Conservation (phyloP, 2,797 vertebrate species). For the Eulemur mongoz region DNA sequence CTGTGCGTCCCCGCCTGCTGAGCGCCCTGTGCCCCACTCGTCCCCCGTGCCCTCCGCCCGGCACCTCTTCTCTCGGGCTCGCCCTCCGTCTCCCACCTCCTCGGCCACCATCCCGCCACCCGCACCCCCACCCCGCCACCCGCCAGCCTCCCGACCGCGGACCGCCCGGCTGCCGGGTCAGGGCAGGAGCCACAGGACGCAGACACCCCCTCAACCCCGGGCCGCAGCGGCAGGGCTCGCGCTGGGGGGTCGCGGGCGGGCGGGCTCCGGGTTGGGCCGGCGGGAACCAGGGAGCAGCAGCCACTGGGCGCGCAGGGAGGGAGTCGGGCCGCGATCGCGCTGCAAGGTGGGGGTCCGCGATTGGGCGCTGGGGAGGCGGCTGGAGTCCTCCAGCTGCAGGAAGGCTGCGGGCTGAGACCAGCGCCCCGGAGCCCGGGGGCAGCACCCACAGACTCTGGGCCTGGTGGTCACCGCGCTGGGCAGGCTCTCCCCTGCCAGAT, state of each 20-base stretch:
- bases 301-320: not conserved
- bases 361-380: fast-evolving
- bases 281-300: not conserved
- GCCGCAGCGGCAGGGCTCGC: fast-evolving
- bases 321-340: not conserved
- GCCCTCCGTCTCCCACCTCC: not conserved
- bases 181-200: not conserved
- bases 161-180: not conserved
- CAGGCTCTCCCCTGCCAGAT: too few relatives aligned
- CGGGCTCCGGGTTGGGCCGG: not conserved
- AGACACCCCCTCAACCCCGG: not conserved
- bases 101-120: too few relatives aligned
- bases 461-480: too few relatives aligned
- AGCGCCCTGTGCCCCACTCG: too few relatives aligned
- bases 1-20: not conserved
- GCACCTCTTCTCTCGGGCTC: not conserved
- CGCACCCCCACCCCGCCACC: not conserved
- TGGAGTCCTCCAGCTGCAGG: fast-evolving
- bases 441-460: not conserved
- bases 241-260: too few relatives aligned
- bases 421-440: not conserved
- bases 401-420: not conserved
- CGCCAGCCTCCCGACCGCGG: not conserved
- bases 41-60: not conserved
- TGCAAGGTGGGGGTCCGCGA: not conserved